A percentile compares a stretch with the other conserved stretches of the same genome.
Conservation (phyloP, 1,140 invertebrate genomes). For the Propsilocerus akamusi region DNA sequence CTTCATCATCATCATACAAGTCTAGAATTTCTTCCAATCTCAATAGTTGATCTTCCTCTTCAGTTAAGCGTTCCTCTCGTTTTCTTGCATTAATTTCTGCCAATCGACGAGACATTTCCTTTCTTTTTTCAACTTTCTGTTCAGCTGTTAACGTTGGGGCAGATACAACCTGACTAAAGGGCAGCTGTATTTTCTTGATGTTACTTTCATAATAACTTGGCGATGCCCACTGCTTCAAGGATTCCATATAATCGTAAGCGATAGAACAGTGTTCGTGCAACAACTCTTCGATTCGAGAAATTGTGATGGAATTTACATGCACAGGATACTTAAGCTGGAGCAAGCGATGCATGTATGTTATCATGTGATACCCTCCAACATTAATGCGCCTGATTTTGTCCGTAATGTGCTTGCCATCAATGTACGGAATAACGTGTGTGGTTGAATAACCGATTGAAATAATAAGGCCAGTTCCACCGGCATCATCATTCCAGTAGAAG, state of each 20-base stretch:
- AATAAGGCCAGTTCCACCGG: slow-evolving; percentile 46
- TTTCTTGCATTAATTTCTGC: slow-evolving; percentile 74
- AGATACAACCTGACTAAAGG: slow-evolving; percentile 40
- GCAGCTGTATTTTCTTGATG: slow-evolving; percentile 70
- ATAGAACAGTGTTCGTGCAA: slow-evolving; percentile 63
- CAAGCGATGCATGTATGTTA: slow-evolving; percentile 70
- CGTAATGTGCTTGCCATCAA: slow-evolving; percentile 48
- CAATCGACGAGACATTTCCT: slow-evolving; percentile 60
- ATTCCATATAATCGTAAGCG: slow-evolving; percentile 57
- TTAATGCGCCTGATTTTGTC: slow-evolving; percentile 62
- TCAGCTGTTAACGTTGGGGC: slow-evolving; percentile 41
- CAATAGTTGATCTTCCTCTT: slow-evolving; percentile 73
- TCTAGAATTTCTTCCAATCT: slow-evolving; percentile 44
- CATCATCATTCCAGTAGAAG: slow-evolving; percentile 45
- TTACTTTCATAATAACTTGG: slow-evolving; percentile 65
- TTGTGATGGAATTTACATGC: slow-evolving; percentile 70
- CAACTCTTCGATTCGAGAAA: slow-evolving; percentile 71
- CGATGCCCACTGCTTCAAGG: slow-evolving; percentile 62
- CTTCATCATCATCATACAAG: slow-evolving; percentile 15
- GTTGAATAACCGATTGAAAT: slow-evolving; percentile 74
- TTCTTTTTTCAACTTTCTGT: slow-evolving; percentile 69
- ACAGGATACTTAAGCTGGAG: slow-evolving; percentile 87
- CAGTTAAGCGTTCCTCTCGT: slow-evolving; percentile 61
- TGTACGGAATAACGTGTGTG: slow-evolving; percentile 71
- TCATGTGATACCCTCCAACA: slow-evolving; percentile 72